Evolutionary conservation across 2,113 vertebrate species (phyloP).

Genomic region (Passer montanus): DNA sequence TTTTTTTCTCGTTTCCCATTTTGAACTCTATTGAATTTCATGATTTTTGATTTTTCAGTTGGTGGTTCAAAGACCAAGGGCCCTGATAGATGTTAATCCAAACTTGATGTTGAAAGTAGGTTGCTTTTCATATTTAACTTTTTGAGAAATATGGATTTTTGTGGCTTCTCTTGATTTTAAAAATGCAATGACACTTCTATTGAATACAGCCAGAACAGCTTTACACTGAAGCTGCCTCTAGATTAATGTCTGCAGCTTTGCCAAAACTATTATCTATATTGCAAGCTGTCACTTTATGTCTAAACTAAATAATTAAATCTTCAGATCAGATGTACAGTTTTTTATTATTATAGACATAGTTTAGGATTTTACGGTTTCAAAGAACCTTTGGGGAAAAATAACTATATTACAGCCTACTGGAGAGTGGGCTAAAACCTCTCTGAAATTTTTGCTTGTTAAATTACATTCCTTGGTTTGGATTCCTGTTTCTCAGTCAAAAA

Average conservation of each 20-base stretch:
- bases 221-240: neutral
- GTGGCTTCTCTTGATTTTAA: neutral
- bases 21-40: neutral
- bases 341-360: neutral
- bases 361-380: neutral
- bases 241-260: neutral
- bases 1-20: neutral
- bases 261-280: neutral
- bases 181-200: neutral
- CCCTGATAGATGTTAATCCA: neutral
- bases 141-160: neutral
- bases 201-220: neutral
- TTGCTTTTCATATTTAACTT: neutral
- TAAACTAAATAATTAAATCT: conserved; percentile 17
- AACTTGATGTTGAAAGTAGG: neutral
- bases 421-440: neutral
- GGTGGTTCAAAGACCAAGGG: neutral
- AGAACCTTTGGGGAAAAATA: neutral
- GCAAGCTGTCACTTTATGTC: conserved; percentile 19
- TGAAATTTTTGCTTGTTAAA: neutral
- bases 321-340: neutral
- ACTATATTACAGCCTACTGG: neutral
- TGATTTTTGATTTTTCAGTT: neutral
- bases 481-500: neutral
- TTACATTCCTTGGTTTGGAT: neutral